Base-by-base conservation (phyloP, 2,888 invertebrate species). In the Leptopilina myrica region DNA sequence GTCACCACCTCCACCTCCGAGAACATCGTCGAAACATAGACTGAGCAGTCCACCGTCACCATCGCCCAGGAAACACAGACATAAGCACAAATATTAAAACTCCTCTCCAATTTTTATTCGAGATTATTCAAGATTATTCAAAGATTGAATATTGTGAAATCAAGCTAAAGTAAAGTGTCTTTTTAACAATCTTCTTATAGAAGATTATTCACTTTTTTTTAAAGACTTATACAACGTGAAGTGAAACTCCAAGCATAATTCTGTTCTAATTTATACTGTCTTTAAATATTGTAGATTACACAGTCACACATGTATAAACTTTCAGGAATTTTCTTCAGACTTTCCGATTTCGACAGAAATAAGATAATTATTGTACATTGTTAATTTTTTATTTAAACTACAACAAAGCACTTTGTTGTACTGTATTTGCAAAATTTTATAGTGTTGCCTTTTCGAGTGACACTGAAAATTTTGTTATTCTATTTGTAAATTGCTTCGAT, bases 71-170 rank as follows among this genome's bases (percentile, higher is more conserved):
- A 93, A 93, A 87, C 93, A 93, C 85, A 91, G 93, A 82, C 93
- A 93, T 84, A 93, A 93, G 87, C 93, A 93, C 87, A 93, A 93
- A 88, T 93, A 93, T 85, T 93, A 88, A 91, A 76, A 49, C n/a
- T 78, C 66, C 62, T 15, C 15, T 67, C 65, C 59, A 14, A 43
- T 43, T 43, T 76, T 43, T 75, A 59, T 49, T 79, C 0, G 15
- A 64, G 26, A 20, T 20, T 20, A 20, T 49, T 79, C 1, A 40
- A 64, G 26, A n/a, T n/a, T n/a, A n/a, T n/a, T n/a, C n/a, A n/a
- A n/a, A n/a, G n/a, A 78, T 76, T 67, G 8, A 12, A 53, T 20
- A 20, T 73, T 73, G n/a, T n/a, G 56, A 56, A 33, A 40, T 73
- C 73, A 73, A 56, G 73, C 56, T 73, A 73, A 73, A 73, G 33